phyloP scores from a whole-genome alignment of 2,888 invertebrate species.

The Acanthopleura granulata region DNA sequence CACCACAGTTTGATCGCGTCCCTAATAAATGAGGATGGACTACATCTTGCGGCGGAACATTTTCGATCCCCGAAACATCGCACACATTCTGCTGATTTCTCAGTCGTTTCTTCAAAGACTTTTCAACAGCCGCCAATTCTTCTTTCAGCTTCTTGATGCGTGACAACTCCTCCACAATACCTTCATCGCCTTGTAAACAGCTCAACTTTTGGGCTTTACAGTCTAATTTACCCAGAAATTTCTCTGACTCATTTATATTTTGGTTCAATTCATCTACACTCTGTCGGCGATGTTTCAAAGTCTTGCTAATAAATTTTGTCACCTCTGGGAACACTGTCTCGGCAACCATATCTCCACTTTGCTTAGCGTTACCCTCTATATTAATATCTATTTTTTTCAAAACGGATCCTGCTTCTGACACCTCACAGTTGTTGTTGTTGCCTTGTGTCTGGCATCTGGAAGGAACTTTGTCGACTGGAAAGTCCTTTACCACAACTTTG shows the following conservation, averaged over 20 bases:
- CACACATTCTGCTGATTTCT: background rate
- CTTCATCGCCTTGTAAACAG: constrained; percentile 15
- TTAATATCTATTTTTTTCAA: no score
- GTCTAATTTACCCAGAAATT: constrained; percentile 24
- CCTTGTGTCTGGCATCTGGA: no score
- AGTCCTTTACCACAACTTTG: no score
- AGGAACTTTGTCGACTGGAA: no score
- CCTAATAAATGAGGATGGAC: background rate
- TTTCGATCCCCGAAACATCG: background rate
- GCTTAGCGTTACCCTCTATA: no score
- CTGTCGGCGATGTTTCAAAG: constrained; percentile 25
- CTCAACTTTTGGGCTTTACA: constrained; percentile 21
- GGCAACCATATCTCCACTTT: background rate
- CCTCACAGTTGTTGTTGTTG: no score
- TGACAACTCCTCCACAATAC: constrained; percentile 27
- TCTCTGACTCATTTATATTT: constrained; percentile 28
- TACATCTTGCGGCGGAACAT: background rate
- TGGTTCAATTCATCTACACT: constrained; percentile 32
- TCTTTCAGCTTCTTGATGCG: constrained; percentile 28
- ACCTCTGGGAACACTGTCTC: background rate
- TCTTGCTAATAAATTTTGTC: background rate
- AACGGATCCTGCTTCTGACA: no score
- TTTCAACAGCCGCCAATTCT: constrained; percentile 25
- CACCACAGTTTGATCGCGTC: background rate
- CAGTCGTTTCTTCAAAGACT: constrained; percentile 27